These are phyloP conservation scores for Drosophila conformis DNA, from an alignment of 2,888 invertebrate species.

Conservation along the genomic window DNA sequence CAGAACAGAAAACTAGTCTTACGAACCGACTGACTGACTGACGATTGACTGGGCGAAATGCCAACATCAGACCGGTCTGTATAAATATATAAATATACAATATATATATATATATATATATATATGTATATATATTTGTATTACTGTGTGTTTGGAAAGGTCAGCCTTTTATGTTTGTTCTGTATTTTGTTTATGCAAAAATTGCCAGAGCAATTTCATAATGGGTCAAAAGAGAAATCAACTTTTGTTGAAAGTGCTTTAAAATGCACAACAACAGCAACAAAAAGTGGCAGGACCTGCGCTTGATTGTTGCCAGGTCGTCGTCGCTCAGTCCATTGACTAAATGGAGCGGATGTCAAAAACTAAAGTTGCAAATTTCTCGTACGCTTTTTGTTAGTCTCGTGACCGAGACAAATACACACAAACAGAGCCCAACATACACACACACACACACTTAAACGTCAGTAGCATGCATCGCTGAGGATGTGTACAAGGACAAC, in stretches of 20 bases:
- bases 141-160: conserved; percentile 53
- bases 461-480: conserved; percentile 63
- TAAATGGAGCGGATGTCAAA: conserved; percentile 78
- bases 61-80: conserved; percentile 55
- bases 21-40: conserved; percentile 35
- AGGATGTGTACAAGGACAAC: conserved; percentile 53
- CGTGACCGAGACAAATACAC: conserved; percentile 10
- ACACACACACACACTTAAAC: conserved; percentile 32
- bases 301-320: conserved; percentile 75
- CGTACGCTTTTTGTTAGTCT: conserved; percentile 47
- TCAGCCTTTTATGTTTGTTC: conserved; percentile 76
- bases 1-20: conserved; percentile 46
- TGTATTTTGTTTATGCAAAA: conserved; percentile 79
- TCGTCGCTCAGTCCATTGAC: conserved; percentile 66
- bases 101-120: conserved; percentile 2
- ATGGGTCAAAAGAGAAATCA: conserved; percentile 81
- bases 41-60: conserved; percentile 46
- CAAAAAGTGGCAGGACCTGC: conserved; percentile 52
- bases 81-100: conserved; percentile 13
- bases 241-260: conserved; percentile 79
- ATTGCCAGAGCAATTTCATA: conserved; percentile 79
- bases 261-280: conserved; percentile 70
- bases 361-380: conserved; percentile 71
- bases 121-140: conserved; percentile 17
- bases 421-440: conserved; percentile 7